Evolutionary conservation across 2,797 vertebrate genomes (phyloP).

Genomic region (Lepus townsendii): DNA sequence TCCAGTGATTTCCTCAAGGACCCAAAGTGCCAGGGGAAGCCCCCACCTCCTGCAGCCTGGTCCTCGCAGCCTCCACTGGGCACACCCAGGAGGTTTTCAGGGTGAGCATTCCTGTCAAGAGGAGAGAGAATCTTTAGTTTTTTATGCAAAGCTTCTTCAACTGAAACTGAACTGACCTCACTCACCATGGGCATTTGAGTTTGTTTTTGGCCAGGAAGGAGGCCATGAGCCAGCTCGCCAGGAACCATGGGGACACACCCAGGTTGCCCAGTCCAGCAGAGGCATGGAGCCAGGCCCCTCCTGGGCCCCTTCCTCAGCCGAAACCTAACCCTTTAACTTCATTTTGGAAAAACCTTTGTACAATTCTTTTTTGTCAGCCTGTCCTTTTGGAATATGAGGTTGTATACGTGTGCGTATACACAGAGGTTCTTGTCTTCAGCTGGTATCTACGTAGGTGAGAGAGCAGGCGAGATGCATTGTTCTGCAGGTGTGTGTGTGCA

Average conservation of each 20-base stretch:
- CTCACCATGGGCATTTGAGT: neutral
- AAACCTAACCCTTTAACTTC: no score
- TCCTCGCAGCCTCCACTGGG: neutral
- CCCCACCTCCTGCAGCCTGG: neutral
- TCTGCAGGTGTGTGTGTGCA: neutral
- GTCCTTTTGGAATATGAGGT: neutral
- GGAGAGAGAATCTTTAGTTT: neutral
- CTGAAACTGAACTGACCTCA: constrained; percentile 56
- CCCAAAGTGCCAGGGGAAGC: neutral
- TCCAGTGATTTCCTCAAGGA: neutral
- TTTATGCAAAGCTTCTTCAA: constrained; percentile 37
- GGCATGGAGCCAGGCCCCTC: neutral
- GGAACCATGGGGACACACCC: neutral
- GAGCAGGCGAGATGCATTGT: neutral
- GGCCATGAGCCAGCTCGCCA: neutral
- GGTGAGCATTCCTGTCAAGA: neutral
- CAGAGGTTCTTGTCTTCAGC: neutral
- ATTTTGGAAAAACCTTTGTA: no score
- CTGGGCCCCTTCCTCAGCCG: neutral
- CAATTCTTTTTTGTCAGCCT: neutral
- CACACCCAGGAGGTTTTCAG: neutral
- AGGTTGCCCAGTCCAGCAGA: neutral
- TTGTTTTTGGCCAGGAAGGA: neutral
- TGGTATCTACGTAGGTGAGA: neutral
- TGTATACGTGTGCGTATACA: neutral